Percentiles rank a stretch among this genome's conserved stretches.
Conservation (phyloP, 2,113 vertebrate genomes). For the Todiramphus chloris region DNA sequence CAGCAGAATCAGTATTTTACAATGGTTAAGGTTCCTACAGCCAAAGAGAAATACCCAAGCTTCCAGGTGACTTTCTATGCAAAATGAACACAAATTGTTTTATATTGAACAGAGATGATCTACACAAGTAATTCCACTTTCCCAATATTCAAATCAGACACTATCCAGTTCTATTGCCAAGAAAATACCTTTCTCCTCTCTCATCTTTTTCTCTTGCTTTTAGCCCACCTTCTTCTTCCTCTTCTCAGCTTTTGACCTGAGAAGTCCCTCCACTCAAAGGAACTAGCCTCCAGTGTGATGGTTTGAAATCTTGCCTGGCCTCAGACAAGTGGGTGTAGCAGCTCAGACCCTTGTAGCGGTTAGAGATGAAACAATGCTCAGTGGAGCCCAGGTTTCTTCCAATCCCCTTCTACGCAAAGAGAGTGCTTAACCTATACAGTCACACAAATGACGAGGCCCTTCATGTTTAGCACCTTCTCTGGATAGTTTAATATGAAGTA, state of each 20-base stretch:
- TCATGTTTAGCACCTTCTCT: constrained; percentile 31
- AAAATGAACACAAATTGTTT: not conserved
- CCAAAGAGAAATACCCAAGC: not conserved
- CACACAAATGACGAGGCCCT: not conserved
- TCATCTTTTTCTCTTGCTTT: not conserved
- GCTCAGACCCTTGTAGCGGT: not conserved
- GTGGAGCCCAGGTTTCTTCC: not conserved
- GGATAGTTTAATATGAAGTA: constrained; percentile 26
- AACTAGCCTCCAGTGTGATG: not conserved
- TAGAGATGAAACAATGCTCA: not conserved
- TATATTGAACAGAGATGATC: not conserved
- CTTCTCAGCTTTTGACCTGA: not conserved
- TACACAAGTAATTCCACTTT: not conserved
- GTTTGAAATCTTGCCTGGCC: not conserved
- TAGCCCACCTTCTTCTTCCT: not conserved
- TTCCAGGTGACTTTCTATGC: not conserved
- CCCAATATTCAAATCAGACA: not conserved
- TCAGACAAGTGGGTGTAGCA: not conserved
- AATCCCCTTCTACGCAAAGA: not conserved
- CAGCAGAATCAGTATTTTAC: not conserved
- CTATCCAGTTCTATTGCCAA: not conserved
- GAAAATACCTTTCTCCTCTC: not conserved
- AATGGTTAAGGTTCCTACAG: not conserved
- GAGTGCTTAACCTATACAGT: not conserved
- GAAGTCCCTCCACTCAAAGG: not conserved